These are phyloP conservation scores for Eupithecia inturbata DNA, from an alignment of 2,888 invertebrate genomes.

Conservation along the genomic window DNA sequence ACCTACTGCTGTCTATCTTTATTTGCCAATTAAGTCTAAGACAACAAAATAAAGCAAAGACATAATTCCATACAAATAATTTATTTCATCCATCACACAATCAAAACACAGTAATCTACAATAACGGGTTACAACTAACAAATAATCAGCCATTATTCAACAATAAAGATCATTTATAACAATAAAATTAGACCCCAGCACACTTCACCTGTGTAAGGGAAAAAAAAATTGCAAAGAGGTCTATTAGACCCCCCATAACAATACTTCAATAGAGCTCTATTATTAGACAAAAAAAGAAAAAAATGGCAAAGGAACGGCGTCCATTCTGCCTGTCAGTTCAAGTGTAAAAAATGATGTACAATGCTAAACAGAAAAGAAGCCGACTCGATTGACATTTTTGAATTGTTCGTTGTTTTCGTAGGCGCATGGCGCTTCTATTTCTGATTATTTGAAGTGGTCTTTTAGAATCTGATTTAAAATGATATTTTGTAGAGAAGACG, in stretches of 20 bases:
- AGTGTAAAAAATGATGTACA: conserved; percentile 66
- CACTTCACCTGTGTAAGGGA: conserved; percentile 61
- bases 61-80: conserved; percentile 18
- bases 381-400: conserved; percentile 35
- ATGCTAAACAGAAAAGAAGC: conserved; percentile 55
- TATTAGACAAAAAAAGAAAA: conserved; percentile 50
- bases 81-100: conserved; percentile 7
- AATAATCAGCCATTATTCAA: conserved; percentile 29
- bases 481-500: background rate
- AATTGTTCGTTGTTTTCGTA: conserved; percentile 24
- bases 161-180: conserved; percentile 35
- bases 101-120: conserved; percentile 15
- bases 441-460: conserved; percentile 8
- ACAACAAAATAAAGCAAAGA: conserved; percentile 11
- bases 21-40: background rate
- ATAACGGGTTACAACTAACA: conserved; percentile 35
- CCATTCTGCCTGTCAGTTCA: conserved; percentile 64
- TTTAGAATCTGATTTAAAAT: background rate
- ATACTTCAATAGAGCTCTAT: conserved; percentile 62
- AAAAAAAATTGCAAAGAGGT: conserved; percentile 63
- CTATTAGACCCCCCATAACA: conserved; percentile 71
- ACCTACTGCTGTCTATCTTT: background rate
- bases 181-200: conserved; percentile 44
- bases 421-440: conserved; percentile 34
- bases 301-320: conserved; percentile 63